A percentile compares a stretch with the other conserved stretches of the same genome.
Evolutionary conservation across 1,140 invertebrate genomes (phyloP).

Genomic region (Anagrus nilaparvatae): DNA sequence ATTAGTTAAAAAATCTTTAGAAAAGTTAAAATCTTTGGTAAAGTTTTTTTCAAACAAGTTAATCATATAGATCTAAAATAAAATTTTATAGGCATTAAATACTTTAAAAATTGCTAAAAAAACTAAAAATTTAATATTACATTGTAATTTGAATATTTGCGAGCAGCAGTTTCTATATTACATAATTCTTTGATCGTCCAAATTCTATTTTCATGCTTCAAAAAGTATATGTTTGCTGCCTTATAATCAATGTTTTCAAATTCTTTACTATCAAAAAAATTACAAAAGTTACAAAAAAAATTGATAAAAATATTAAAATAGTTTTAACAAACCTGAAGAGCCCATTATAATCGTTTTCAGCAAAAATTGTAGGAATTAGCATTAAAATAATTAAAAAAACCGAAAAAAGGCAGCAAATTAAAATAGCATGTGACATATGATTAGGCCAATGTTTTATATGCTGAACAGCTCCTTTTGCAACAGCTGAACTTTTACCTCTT

Average conservation of each 20-base stretch:
- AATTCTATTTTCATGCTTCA: slow-evolving; percentile 24
- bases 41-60: slow-evolving; percentile 5
- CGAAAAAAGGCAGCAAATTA: slow-evolving; percentile 15
- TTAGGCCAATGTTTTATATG: slow-evolving; percentile 25
- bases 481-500: no score
- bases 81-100: slow-evolving; percentile 1
- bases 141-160: slow-evolving; percentile 22
- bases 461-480: slow-evolving; percentile 21
- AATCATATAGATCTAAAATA: slow-evolving; percentile 1
- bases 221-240: slow-evolving; percentile 25
- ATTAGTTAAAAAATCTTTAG: no score
- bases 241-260: no score
- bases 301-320: no score
- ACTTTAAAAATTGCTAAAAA: background rate
- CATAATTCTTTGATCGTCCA: slow-evolving; percentile 28
- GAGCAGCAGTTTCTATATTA: slow-evolving; percentile 26
- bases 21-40: background rate
- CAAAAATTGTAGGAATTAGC: slow-evolving; percentile 11
- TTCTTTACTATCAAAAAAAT: no score
- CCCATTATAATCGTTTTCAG: no score
- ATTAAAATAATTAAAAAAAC: slow-evolving; percentile 12
- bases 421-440: slow-evolving; percentile 20
- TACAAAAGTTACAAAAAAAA: no score
- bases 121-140: slow-evolving; percentile 16
- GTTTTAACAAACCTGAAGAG: no score